Evolutionary conservation across 2,888 invertebrate species (phyloP), one percentile per base, ranked within the genome.

Genomic region (Terebella lapidaria): DNA sequence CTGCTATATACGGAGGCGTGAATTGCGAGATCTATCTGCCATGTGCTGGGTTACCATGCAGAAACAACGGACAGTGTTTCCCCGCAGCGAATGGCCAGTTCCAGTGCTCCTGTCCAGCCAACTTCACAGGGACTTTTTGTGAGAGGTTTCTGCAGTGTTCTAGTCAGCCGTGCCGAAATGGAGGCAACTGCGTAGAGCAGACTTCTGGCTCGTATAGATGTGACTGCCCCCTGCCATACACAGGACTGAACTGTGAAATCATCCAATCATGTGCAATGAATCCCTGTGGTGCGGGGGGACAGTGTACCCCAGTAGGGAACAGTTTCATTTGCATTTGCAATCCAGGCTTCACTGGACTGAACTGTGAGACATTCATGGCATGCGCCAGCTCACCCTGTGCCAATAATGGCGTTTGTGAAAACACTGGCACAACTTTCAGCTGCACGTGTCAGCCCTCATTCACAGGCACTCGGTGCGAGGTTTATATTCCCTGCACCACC

Each of bases 31-130:
- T 52, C 3, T 49, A 55, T 25, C 60, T 71, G n/a, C 69, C 67
- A 3, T 75, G 76, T 61, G 52, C 63, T 27, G 61, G 56, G 26
- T 61, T 54, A 42, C 66, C 70, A 1, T 76, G 76, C 61, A 29
- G 54, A 35, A 72, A 76, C 57, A 70, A 66, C 3, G 75, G 68
- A 1, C 59, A 56, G 24, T 76, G 76, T 57, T 51, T 55, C 10
- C 29, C 27, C 15, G 59, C 60, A 29, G 29, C 20, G 30, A 55
- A 49, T 2, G 55, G 30, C 22, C n/a, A 29, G 3, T 68, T 58
- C 35, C 26, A 3, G 0, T 61, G 66, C 20, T 30, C 20, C 10
- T 66, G 64, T 42, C 42, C 57, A 26, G 42, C 51, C 10, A 59
- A 60, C 26, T 56, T 47, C 51, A 42, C 56, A 28, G 66, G 64